Conservation (phyloP, 2,888 invertebrate genomes). For the Sisyra terminalis region DNA sequence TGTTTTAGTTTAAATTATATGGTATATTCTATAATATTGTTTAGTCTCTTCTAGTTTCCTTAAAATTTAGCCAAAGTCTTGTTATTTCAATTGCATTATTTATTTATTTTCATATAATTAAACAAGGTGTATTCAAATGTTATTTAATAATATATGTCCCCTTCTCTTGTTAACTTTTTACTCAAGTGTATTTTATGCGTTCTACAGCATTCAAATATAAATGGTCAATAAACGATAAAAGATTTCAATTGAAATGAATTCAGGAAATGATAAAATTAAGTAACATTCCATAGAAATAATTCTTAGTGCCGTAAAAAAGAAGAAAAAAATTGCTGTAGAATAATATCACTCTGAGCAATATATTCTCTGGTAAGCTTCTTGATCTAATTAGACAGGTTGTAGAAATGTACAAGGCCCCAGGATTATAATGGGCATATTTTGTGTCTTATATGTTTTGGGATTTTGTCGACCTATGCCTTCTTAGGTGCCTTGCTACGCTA, state of each 20-base stretch:
- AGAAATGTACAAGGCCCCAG: slow-evolving; percentile 10
- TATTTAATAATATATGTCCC: slow-evolving; percentile 3
- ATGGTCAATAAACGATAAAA: too few relatives aligned
- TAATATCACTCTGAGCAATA: too few relatives aligned
- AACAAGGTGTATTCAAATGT: slow-evolving; percentile 7
- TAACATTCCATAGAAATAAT: too few relatives aligned
- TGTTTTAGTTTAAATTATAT: too few relatives aligned
- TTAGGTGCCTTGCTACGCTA: slow-evolving; percentile 20
- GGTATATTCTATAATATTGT: too few relatives aligned
- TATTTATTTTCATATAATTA: slow-evolving; percentile 16
- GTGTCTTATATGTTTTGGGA: slow-evolving; percentile 11
- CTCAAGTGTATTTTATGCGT: too few relatives aligned
- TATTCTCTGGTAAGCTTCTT: neutral
- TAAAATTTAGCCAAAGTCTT: slow-evolving; percentile 27
- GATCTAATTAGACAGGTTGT: slow-evolving; percentile 7
- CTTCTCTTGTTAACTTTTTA: too few relatives aligned
- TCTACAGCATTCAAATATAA: too few relatives aligned
- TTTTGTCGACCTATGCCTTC: slow-evolving; percentile 16
- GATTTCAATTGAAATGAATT: too few relatives aligned
- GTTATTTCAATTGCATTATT: slow-evolving; percentile 22
- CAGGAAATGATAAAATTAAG: too few relatives aligned
- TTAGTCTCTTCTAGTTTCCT: slow-evolving; percentile 12
- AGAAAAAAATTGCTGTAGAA: too few relatives aligned
- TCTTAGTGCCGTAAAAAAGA: too few relatives aligned
- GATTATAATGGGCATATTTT: slow-evolving; percentile 4